These are phyloP conservation scores for Chloroclysta siterata DNA, from an alignment of 2,888 invertebrate species.

Conservation along the genomic window DNA sequence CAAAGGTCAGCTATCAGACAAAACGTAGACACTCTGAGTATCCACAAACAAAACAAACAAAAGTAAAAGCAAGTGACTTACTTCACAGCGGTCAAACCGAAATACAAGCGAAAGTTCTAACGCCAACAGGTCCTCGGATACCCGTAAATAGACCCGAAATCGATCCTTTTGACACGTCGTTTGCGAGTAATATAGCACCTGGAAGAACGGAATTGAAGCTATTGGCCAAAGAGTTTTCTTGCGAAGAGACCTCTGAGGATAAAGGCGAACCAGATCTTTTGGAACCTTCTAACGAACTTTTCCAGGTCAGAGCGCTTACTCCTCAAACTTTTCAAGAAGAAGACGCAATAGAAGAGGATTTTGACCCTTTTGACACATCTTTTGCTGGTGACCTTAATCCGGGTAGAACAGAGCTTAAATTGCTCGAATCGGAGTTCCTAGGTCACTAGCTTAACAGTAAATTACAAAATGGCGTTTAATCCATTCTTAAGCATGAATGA, in stretches of 20 bases:
- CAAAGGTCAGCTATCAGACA: constrained; percentile 69
- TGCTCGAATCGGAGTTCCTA: constrained; percentile 90
- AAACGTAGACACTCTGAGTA: constrained; percentile 83
- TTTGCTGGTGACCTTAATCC: constrained; percentile 90
- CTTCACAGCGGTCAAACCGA: constrained; percentile 64
- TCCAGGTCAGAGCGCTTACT: constrained; percentile 89
- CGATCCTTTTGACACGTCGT: constrained; percentile 96
- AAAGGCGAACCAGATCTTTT: constrained; percentile 76
- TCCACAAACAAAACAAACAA: constrained; percentile 57
- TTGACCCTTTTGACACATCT: constrained; percentile 94
- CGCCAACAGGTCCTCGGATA: constrained; percentile 67
- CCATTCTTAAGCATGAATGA: constrained; percentile 92
- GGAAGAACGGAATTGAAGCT: constrained; percentile 92
- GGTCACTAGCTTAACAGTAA: constrained; percentile 42
- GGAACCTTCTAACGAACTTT: constrained; percentile 82
- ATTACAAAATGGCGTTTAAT: constrained; percentile 87
- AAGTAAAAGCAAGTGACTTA: constrained; percentile 66
- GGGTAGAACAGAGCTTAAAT: constrained; percentile 90
- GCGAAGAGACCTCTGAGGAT: constrained; percentile 65
- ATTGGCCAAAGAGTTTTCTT: constrained; percentile 90
- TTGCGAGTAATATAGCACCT: constrained; percentile 90
- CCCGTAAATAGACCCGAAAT: constrained; percentile 74
- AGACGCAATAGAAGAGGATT: constrained; percentile 59
- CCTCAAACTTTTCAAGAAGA: constrained; percentile 78
- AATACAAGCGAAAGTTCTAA: constrained; percentile 87